These are phyloP conservation scores for Nephila pilipes DNA, from an alignment of 1,140 invertebrate genomes.

Conservation along the genomic window DNA sequence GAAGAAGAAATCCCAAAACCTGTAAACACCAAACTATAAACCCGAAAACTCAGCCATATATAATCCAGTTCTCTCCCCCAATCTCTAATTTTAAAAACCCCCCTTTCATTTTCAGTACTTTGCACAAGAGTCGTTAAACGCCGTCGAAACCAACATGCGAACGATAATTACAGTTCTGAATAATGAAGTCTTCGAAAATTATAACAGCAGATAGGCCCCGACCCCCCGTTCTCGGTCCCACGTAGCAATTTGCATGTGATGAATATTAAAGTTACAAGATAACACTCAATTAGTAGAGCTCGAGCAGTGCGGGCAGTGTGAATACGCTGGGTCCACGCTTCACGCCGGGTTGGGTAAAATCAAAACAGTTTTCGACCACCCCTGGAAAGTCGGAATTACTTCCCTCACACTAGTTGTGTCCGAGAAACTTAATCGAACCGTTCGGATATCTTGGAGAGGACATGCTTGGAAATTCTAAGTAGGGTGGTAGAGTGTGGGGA, in stretches of 20 bases:
- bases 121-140: neutral
- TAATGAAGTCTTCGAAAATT: conserved; percentile 57
- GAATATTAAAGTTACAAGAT: conserved; percentile 51
- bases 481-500: neutral
- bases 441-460: neutral
- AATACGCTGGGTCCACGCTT: neutral
- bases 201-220: conserved; percentile 29
- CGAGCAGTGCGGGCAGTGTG: neutral
- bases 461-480: neutral
- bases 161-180: conserved; percentile 50
- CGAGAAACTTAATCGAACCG: conserved; percentile 8
- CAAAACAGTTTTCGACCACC: conserved; percentile 2
- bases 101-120: conserved; percentile 4
- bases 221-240: neutral
- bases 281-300: conserved; percentile 41
- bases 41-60: neutral
- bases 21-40: neutral
- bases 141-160: neutral
- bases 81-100: conserved; percentile 11
- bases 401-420: neutral
- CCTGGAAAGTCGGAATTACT: neutral
- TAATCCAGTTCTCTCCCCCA: neutral
- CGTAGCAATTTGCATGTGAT: conserved; percentile 47
- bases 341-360: neutral
- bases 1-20: no score